phyloP scores from a whole-genome alignment of 2,113 vertebrate genomes.

The Pelobates fuscus region DNA sequence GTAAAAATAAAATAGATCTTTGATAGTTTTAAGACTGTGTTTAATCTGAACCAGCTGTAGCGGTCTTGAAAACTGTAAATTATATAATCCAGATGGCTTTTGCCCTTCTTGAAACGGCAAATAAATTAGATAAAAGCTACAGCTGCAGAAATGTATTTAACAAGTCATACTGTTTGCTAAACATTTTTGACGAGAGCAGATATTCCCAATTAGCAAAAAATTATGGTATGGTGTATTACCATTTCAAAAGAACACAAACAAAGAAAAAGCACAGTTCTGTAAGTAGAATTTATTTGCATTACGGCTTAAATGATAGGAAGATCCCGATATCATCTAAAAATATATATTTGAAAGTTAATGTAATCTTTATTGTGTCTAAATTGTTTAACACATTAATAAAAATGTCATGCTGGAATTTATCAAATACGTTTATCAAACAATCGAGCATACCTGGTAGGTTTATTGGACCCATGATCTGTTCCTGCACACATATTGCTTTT shows the following conservation, averaged over 20 bases:
- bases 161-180: constrained; percentile 79
- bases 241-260: not conserved
- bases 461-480: too few relatives aligned
- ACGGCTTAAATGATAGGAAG: not conserved
- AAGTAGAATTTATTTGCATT: not conserved
- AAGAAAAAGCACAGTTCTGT: not conserved
- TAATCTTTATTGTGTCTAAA: not conserved
- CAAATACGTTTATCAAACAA: too few relatives aligned
- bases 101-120: constrained; percentile 77
- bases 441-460: too few relatives aligned
- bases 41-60: constrained; percentile 83
- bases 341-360: not conserved
- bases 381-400: too few relatives aligned
- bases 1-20: constrained; percentile 80
- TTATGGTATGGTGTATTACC: constrained; percentile 3
- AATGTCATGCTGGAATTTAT: too few relatives aligned
- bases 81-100: constrained; percentile 79
- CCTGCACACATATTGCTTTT: too few relatives aligned
- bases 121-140: constrained; percentile 72
- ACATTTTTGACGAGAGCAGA: constrained; percentile 73
- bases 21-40: constrained; percentile 71
- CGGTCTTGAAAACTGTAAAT: constrained; percentile 77
- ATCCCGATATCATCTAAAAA: not conserved
- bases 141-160: constrained; percentile 73
- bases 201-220: constrained; percentile 69